These are phyloP conservation scores for Hyposmocoma kahamanoa DNA, from an alignment of 1,140 invertebrate genomes.

Conservation along the genomic window DNA sequence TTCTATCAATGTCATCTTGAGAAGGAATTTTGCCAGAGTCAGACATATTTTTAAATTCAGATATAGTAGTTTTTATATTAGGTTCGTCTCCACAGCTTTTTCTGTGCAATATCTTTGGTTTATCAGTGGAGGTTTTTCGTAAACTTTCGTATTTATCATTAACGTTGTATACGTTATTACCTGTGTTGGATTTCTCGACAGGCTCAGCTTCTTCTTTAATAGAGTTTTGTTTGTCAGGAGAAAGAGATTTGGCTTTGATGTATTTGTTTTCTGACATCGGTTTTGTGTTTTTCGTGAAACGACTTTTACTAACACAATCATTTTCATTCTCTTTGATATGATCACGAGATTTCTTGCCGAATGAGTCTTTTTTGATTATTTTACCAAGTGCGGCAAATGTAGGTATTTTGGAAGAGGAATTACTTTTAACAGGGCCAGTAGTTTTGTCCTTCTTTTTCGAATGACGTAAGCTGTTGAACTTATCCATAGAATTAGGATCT, in stretches of 20 bases:
- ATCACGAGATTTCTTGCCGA: slow-evolving; percentile 51
- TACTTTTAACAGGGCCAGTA: slow-evolving; percentile 52
- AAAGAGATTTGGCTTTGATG: slow-evolving; percentile 53
- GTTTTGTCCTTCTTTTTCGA: slow-evolving; percentile 61
- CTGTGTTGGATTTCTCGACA: slow-evolving; percentile 6
- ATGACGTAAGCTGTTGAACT: slow-evolving; percentile 62
- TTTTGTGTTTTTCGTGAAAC: slow-evolving; percentile 65
- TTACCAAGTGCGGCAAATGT: slow-evolving; percentile 66
- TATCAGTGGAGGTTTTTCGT: slow-evolving; percentile 18
- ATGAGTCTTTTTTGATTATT: slow-evolving; percentile 68
- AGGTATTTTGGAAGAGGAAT: slow-evolving; percentile 64
- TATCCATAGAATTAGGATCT: slow-evolving; percentile 50
- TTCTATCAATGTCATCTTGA: slow-evolving; percentile 90
- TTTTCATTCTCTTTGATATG: slow-evolving; percentile 26
- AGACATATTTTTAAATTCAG: slow-evolving; percentile 42
- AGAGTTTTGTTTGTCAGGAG: slow-evolving; percentile 52
- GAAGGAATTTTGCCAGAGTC: slow-evolving; percentile 76
- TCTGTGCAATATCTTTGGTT: slow-evolving; percentile 50
- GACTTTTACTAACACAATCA: slow-evolving; percentile 33
- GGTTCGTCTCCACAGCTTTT: slow-evolving; percentile 71
- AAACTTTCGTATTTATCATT: slow-evolving; percentile 8
- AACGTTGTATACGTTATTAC: no score
- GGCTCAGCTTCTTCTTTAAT: slow-evolving; percentile 39
- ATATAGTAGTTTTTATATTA: slow-evolving; percentile 23
- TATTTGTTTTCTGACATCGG: slow-evolving; percentile 60